phyloP scores from a whole-genome alignment of 2,888 invertebrate species.

The Synanthedon andrenaeformis region DNA sequence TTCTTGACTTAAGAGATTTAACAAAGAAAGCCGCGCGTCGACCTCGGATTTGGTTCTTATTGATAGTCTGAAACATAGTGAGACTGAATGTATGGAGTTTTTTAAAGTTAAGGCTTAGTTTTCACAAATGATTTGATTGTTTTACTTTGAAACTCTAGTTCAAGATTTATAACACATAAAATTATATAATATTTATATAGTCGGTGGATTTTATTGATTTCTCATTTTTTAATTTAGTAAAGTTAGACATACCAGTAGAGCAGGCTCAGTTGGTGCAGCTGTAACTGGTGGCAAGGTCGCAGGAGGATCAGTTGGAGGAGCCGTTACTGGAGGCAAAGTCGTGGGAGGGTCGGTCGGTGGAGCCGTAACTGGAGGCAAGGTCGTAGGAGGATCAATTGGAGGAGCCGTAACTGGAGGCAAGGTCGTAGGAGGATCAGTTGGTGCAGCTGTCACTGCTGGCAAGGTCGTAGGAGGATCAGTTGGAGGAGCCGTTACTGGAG shows the following conservation, averaged over 20 bases:
- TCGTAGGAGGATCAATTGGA: neutral
- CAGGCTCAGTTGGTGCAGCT: too few species aligned
- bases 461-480: neutral
- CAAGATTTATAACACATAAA: too few species aligned
- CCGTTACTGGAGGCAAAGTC: too few species aligned
- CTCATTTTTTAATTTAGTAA: too few species aligned
- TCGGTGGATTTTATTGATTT: too few species aligned
- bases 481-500: neutral
- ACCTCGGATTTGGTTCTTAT: neutral
- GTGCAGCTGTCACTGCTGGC: neutral
- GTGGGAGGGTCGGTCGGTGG: neutral
- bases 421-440: neutral
- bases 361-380: neutral
- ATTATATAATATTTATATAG: too few species aligned
- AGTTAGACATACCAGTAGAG: too few species aligned
- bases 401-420: neutral
- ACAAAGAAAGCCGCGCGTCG: neutral
- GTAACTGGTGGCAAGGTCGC: too few species aligned
- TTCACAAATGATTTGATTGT: neutral
- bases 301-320: neutral
- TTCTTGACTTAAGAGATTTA: conserved; percentile 14
- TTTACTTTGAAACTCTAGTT: neutral
- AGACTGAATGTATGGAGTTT: too few species aligned
- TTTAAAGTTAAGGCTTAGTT: too few species aligned
- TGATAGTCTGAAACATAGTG: neutral